phyloP scores from a whole-genome alignment of 2,888 invertebrate genomes.

The Drosophila incognita region DNA sequence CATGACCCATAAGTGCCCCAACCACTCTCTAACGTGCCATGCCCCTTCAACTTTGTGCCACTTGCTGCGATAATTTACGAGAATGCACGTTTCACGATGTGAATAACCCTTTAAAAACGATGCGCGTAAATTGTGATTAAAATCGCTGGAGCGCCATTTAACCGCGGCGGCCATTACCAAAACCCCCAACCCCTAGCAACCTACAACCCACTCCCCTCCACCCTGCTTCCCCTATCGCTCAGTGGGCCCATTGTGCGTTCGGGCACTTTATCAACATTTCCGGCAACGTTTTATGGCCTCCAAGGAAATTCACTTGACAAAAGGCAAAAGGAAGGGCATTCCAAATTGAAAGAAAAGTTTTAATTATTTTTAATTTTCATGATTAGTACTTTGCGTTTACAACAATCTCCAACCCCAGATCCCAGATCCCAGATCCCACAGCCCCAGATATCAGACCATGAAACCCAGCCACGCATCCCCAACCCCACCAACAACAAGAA shows the following conservation, averaged over 20 bases:
- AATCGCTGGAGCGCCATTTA: slow-evolving; percentile 80
- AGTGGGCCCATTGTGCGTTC: slow-evolving; percentile 31
- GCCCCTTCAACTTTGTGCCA: slow-evolving; percentile 2
- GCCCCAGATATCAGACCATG: background rate
- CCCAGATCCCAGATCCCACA: slow-evolving; percentile 1
- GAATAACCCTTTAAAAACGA: slow-evolving; percentile 54
- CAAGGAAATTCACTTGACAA: slow-evolving; percentile 67
- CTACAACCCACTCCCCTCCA: background rate
- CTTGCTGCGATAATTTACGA: slow-evolving; percentile 67
- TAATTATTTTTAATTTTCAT: slow-evolving; percentile 84
- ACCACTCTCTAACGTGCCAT: background rate
- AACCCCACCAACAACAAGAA: background rate
- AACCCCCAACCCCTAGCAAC: slow-evolving; percentile 15
- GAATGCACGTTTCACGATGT: slow-evolving; percentile 22
- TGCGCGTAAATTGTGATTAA: slow-evolving; percentile 77
- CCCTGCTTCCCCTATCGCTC: background rate
- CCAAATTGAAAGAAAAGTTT: slow-evolving; percentile 80
- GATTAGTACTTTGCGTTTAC: slow-evolving; percentile 81
- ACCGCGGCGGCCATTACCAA: slow-evolving; percentile 79
- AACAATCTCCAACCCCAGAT: slow-evolving; percentile 30
- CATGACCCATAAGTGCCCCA: background rate
- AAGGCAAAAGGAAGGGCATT: slow-evolving; percentile 26
- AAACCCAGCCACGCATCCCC: slow-evolving; percentile 6
- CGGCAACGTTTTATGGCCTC: slow-evolving; percentile 67
- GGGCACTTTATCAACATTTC: slow-evolving; percentile 72